These are phyloP conservation scores for Rhopalosiphum padi DNA, from an alignment of 1,140 invertebrate genomes.

Conservation along the genomic window DNA sequence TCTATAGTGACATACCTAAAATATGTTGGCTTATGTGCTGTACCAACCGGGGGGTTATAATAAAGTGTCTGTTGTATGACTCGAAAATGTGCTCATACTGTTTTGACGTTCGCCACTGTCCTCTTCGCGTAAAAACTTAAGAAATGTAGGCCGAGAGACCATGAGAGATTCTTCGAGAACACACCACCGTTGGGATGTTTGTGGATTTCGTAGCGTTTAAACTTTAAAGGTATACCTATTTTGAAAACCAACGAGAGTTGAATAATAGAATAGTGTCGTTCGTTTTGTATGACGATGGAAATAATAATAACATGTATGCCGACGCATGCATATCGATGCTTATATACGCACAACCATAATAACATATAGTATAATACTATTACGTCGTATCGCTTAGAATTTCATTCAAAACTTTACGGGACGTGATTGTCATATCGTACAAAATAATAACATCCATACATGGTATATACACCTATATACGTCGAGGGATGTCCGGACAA, in stretches of 20 bases:
- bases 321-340: background rate
- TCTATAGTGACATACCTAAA: background rate
- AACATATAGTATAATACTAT: background rate
- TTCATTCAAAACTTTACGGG: background rate
- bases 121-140: background rate
- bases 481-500: background rate
- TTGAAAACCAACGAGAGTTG: background rate
- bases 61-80: background rate
- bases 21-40: background rate
- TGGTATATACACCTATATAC: too few species aligned
- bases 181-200: background rate
- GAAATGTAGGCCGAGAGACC: background rate
- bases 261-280: background rate
- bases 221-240: background rate
- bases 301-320: background rate
- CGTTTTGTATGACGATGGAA: background rate
- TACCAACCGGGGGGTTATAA: too few species aligned
- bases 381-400: background rate
- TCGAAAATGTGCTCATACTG: background rate
- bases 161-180: background rate
- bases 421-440: background rate
- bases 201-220: background rate
- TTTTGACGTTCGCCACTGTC: background rate
- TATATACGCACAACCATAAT: background rate
- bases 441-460: background rate